Evolutionary conservation across 2,113 vertebrate genomes (phyloP).

Genomic region (Sphyrna mokarran): DNA sequence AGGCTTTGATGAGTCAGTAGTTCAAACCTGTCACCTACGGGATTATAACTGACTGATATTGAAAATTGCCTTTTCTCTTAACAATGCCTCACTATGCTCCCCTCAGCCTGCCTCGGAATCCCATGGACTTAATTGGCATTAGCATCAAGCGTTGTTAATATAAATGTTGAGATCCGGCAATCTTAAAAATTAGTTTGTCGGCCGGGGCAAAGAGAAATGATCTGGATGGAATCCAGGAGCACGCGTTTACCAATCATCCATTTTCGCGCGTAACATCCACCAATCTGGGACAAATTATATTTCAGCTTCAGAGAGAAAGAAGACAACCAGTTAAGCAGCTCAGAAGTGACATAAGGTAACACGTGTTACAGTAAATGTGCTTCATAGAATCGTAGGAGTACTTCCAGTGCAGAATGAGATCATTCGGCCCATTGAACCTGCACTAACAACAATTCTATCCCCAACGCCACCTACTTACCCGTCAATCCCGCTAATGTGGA

Average conservation of each 20-base stretch:
- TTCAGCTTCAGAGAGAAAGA: not conserved
- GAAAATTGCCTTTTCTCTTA: not conserved
- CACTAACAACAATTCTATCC: no score
- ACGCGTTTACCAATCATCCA: not conserved
- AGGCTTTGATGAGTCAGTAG: not conserved
- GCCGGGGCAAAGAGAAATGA: not conserved
- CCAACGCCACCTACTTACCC: no score
- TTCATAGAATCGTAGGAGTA: not conserved
- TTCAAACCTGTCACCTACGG: constrained; percentile 25
- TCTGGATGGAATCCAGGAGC: not conserved
- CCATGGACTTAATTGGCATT: not conserved
- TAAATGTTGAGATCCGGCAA: not conserved
- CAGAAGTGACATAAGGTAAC: not conserved
- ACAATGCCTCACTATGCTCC: not conserved
- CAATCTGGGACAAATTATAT: not conserved
- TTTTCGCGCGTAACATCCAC: not conserved
- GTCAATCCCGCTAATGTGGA: no score
- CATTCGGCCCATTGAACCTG: no score
- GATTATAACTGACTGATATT: not conserved
- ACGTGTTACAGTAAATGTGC: not conserved
- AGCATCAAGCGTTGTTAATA: not conserved
- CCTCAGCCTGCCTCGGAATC: not conserved
- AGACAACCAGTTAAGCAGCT: not conserved
- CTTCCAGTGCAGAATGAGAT: no score
- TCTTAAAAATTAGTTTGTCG: not conserved